A percentile compares a stretch with the other conserved stretches of the same genome.
Conservation (phyloP, 2,113 vertebrate species). For the Ia io region DNA sequence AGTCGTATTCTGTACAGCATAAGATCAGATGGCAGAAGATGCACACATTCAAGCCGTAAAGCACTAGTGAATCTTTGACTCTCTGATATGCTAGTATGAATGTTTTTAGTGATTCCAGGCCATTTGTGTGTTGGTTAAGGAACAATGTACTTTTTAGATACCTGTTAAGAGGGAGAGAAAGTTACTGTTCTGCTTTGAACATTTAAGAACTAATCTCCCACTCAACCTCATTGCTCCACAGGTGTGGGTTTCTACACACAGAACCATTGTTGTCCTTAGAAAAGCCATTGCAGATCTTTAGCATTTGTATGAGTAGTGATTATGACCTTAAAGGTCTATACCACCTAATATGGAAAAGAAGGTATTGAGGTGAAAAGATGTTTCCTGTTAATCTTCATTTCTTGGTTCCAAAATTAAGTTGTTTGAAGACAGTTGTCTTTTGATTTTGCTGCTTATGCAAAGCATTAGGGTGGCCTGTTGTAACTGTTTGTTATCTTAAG, state of each 20-base stretch:
- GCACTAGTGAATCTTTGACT: not conserved
- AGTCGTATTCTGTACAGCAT: not conserved
- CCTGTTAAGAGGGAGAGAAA: not conserved
- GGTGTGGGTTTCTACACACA: not conserved
- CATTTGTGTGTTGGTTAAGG: not conserved
- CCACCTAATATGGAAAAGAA: not conserved
- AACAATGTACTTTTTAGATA: not conserved
- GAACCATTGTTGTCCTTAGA: not conserved
- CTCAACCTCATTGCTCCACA: not conserved
- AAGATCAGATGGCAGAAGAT: not conserved
- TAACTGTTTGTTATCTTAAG: not conserved
- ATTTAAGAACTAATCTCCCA: not conserved
- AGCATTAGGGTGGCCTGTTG: not conserved
- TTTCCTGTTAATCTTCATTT: slow-evolving; percentile 22
- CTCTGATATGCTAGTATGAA: not conserved
- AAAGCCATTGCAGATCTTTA: not conserved
- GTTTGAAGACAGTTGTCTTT: not conserved
- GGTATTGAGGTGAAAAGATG: not conserved
- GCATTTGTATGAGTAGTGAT: not conserved
- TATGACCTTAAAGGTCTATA: not conserved
- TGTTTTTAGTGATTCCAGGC: not conserved
- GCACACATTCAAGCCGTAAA: not conserved
- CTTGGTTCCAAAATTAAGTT: slow-evolving; percentile 15
- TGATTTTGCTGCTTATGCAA: not conserved
- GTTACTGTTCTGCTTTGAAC: not conserved